phyloP scores from a whole-genome alignment of 2,888 invertebrate species.

The Meliscaeva auricollis region DNA sequence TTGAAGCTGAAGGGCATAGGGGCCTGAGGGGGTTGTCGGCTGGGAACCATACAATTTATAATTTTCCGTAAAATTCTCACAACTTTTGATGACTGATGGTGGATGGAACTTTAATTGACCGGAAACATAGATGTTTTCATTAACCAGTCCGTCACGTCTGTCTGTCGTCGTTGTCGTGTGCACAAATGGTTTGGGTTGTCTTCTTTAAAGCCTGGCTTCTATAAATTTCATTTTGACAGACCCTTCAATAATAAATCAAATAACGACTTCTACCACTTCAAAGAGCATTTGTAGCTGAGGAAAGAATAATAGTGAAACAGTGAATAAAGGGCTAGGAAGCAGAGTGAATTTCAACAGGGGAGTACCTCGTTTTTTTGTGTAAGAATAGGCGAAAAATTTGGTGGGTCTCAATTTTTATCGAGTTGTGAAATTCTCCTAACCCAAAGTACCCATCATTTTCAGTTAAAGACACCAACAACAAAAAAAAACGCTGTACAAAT shows the following conservation, averaged over 20 bases:
- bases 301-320: neutral
- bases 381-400: too few species aligned
- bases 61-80: constrained; percentile 10
- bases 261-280: neutral
- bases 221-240: constrained; percentile 37
- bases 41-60: constrained; percentile 2
- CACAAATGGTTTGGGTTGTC: constrained; percentile 8
- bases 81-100: neutral
- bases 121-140: constrained; percentile 48
- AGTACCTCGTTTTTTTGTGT: neutral
- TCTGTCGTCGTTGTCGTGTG: constrained; percentile 1
- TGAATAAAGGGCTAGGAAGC: neutral
- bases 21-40: neutral
- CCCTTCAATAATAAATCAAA: constrained; percentile 56
- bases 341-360: constrained; percentile 21
- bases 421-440: constrained; percentile 5
- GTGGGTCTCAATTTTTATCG: neutral
- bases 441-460: neutral
- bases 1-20: neutral
- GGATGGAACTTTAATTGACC: constrained; percentile 48
- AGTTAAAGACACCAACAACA: constrained; percentile 6
- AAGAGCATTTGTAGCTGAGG: constrained; percentile 5
- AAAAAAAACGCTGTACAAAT: constrained; percentile 20
- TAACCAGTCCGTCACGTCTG: constrained; percentile 14
- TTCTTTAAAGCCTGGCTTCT: neutral